Evolutionary conservation across 1,140 invertebrate species (phyloP).

Genomic region (Diuraphis noxia): DNA sequence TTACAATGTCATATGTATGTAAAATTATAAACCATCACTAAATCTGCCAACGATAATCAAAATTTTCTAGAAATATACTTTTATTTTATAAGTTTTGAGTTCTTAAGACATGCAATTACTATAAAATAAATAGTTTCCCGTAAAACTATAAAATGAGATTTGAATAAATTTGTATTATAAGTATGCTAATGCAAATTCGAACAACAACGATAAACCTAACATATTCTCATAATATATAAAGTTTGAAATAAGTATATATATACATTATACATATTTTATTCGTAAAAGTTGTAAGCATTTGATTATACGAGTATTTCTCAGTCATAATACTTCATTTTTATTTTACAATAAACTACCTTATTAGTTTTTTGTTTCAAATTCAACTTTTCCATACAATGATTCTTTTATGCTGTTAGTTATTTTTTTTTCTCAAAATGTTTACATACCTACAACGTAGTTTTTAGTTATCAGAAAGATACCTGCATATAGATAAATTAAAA

Average conservation of each 20-base stretch:
- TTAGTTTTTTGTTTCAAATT: background rate
- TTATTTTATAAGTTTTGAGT: background rate
- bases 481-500: no score
- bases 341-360: background rate
- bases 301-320: background rate
- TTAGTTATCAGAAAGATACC: no score
- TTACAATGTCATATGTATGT: background rate
- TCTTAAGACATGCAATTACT: background rate
- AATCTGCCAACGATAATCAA: background rate
- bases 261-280: background rate
- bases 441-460: background rate
- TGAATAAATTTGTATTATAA: constrained; percentile 5
- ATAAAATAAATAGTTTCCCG: background rate
- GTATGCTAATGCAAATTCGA: background rate
- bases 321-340: background rate
- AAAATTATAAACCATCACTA: background rate
- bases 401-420: background rate
- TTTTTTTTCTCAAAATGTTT: background rate
- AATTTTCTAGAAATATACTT: background rate
- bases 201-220: background rate
- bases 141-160: constrained; percentile 3
- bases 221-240: background rate
- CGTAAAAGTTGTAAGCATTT: background rate
- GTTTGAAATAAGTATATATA: background rate
- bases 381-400: background rate